These are phyloP conservation scores for Argyra leucocephala DNA, from an alignment of 2,888 invertebrate genomes.

Conservation along the genomic window DNA sequence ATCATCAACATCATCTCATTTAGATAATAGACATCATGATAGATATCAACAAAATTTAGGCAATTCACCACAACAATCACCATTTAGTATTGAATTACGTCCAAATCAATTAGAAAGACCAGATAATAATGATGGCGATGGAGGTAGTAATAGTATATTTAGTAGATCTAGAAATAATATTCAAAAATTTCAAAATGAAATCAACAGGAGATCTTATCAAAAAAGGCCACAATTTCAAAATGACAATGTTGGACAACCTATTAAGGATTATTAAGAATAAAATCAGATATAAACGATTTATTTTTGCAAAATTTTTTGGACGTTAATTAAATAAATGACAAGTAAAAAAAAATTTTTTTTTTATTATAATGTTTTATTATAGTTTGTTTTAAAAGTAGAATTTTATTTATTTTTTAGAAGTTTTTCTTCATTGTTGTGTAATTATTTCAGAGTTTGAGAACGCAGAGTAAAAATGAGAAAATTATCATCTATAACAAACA, in stretches of 20 bases:
- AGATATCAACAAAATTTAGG: neutral
- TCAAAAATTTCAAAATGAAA: neutral
- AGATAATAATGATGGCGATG: neutral
- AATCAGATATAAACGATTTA: neutral
- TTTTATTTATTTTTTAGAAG: no score
- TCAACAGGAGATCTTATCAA: neutral
- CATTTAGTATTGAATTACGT: neutral
- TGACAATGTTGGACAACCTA: neutral
- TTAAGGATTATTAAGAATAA: neutral
- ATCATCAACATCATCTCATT: neutral
- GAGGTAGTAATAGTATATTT: slow-evolving; percentile 6
- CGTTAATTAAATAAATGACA: no score
- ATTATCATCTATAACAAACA: no score
- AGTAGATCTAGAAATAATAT: slow-evolving; percentile 1
- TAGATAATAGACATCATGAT: neutral
- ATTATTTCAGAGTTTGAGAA: no score
- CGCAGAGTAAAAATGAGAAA: no score
- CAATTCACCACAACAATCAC: neutral
- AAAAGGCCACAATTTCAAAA: neutral
- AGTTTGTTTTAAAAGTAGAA: no score
- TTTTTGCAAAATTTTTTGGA: neutral
- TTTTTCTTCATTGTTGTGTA: no score
- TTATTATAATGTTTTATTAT: no score
- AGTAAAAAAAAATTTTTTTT: no score
- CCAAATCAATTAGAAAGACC: neutral